Evolutionary conservation across 2,113 vertebrate species (phyloP), one percentile per base, ranked within the genome.

Genomic region (Xyliphius kryptos): DNA sequence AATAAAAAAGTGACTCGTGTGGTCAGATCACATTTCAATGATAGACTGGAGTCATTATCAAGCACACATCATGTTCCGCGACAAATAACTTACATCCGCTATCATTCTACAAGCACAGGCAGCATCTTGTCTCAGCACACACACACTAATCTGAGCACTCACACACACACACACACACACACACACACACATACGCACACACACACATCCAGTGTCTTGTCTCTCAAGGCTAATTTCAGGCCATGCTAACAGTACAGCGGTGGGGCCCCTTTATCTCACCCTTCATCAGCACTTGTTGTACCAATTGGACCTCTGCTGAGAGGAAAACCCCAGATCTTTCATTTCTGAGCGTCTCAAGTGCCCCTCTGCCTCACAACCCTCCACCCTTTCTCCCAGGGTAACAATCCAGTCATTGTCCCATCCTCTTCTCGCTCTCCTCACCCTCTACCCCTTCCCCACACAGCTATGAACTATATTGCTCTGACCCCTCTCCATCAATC

Each of bases 401-500:
- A 98, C 93, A 98, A 93, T 91, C 75, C 80, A 77, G 83, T 83
- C 91, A 92, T 98, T 97, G 93, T 97, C 82, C 90, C 87, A 85
- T 81, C 78, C 73, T 80, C 77, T 64, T 76, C 61, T 56, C 68
- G 32, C 79, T 65, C 77, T 60, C 56, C 67, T 70, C 73, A 61
- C 74, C 71, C 78, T 51, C 58, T 54, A 50, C 15, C 61, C 54
- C 37, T 53, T 74, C 60, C 47, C 67, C 43, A 16, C 65, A 8
- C 63, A 81, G 86, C 91, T 87, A 89, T 90, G 89, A 89, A 89
- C 87, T 86, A 88, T 93, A 96, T 94, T 95, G 92, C 94, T 94
- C 92, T 97, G 94, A 98, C 96, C 95, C 88, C 84, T 74, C 86
- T 88, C 92, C 93, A 98, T 98, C 95, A 98, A 97, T 98, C 95